phyloP scores from a whole-genome alignment of 2,113 vertebrate genomes.

The Cyanoramphus novaezelandiae region DNA sequence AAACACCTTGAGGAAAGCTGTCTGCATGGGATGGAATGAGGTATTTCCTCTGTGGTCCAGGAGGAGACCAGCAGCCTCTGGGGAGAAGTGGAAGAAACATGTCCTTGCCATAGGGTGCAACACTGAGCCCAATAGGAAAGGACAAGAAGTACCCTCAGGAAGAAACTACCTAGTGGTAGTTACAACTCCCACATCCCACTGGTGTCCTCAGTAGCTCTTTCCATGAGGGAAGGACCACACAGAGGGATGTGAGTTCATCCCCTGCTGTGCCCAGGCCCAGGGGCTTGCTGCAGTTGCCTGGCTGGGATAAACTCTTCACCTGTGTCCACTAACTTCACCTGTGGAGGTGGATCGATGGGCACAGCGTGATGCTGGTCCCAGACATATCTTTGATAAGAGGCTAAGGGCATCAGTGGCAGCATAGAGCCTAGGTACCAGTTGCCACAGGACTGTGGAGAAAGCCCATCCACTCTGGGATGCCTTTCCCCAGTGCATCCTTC shows the following conservation, averaged over 20 bases:
- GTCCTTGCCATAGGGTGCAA: neutral
- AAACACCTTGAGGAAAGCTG: neutral
- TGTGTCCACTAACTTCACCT: neutral
- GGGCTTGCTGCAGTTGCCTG: neutral
- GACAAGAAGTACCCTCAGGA: neutral
- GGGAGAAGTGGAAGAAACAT: neutral
- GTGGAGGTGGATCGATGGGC: neutral
- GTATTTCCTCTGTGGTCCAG: neutral
- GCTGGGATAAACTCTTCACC: neutral
- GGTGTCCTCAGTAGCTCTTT: neutral
- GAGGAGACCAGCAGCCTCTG: neutral
- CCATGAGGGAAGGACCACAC: neutral
- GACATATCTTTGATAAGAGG: neutral
- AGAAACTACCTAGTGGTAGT: neutral
- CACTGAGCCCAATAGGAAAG: neutral
- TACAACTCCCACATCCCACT: neutral
- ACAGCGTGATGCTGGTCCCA: accelerated
- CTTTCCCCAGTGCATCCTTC: neutral
- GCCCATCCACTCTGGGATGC: neutral
- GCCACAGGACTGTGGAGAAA: neutral
- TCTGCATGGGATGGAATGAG: neutral
- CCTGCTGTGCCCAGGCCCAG: neutral
- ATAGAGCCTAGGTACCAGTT: neutral
- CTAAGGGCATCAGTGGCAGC: accelerated
- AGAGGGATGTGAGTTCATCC: neutral